A percentile compares a stretch with the other conserved stretches of the same genome.
Evolutionary conservation across 2,888 invertebrate genomes (phyloP).

Genomic region (Rotaria macrura): DNA sequence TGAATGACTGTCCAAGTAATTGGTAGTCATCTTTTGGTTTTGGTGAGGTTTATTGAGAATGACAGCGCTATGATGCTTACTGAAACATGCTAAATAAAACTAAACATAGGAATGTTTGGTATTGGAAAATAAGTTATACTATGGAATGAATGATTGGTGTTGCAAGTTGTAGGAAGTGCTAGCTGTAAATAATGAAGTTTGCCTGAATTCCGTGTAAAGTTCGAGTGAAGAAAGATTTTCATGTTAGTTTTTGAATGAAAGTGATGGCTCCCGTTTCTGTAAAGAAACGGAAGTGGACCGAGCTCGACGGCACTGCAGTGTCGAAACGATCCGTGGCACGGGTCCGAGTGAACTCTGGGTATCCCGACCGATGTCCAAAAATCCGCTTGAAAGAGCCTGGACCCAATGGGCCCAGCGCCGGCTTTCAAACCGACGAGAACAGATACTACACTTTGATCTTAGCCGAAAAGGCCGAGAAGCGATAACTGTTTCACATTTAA

Average conservation of each 20-base stretch:
- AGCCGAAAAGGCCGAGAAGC: not conserved
- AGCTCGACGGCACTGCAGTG: not conserved
- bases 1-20: too few species aligned
- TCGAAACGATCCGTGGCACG: not conserved
- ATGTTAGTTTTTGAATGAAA: not conserved
- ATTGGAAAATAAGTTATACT: too few species aligned
- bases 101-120: too few species aligned
- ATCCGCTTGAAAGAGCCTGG: not conserved
- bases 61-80: too few species aligned
- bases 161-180: too few species aligned
- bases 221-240: too few species aligned
- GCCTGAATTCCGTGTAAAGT: too few species aligned
- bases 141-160: too few species aligned
- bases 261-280: not conserved
- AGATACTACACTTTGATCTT: not conserved
- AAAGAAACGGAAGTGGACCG: not conserved
- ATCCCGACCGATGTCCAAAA: not conserved
- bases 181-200: too few species aligned
- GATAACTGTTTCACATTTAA: not conserved
- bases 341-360: not conserved
- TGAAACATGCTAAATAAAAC: too few species aligned
- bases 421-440: not conserved
- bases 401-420: not conserved
- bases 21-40: too few species aligned
- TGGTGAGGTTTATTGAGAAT: too few species aligned